Evolutionary conservation across 2,888 invertebrate species (phyloP), one percentile per base, ranked within the genome.

Genomic region (Diarsia rubi): DNA sequence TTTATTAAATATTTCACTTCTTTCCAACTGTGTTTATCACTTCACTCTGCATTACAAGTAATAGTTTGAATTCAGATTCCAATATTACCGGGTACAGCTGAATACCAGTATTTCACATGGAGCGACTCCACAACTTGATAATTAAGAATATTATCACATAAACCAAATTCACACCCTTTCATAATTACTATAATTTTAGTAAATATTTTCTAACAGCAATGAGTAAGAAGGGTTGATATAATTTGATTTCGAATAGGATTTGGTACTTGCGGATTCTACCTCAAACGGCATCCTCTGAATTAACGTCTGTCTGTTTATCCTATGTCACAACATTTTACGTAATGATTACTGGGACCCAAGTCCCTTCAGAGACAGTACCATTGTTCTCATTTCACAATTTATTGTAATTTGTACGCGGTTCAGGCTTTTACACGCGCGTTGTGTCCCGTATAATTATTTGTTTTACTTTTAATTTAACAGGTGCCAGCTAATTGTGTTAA

Each of bases 301-400:
- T 75, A 85, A 83, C 84, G 85, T 85, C 86, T 86, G 84, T 78
- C 89, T 88, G 87, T 88, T 88, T 87, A 88, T 88, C 90, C 89
- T 80, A 82, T 84, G 90, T 90, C 88, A 90, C 88, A 88, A 83
- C 88, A 79, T 88, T 88, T 89, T 88, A 87, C 86, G 85, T 86
- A 90, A 90, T 90, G 87, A 90, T 89, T 87, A 89, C 89, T 86
- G 88, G 85, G 83, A 83, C 85, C 85, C 83, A 78, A 83, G 83
- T 88, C 89, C 90, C 89, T 85, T 82, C 78, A 85, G 89, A 85
- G 89, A 87, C 84, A 86, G 79, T 78, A 76, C 84, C 84, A 87
- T 87, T 88, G 88, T 89, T 88, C 84, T 83, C 81, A 79, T 84
- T 86, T 86, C 83, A 78, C 68, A 80, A 82, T 86, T 83, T 82